Evolutionary conservation across 2,888 invertebrate species (phyloP).

Genomic region (Poecilus cupreus): DNA sequence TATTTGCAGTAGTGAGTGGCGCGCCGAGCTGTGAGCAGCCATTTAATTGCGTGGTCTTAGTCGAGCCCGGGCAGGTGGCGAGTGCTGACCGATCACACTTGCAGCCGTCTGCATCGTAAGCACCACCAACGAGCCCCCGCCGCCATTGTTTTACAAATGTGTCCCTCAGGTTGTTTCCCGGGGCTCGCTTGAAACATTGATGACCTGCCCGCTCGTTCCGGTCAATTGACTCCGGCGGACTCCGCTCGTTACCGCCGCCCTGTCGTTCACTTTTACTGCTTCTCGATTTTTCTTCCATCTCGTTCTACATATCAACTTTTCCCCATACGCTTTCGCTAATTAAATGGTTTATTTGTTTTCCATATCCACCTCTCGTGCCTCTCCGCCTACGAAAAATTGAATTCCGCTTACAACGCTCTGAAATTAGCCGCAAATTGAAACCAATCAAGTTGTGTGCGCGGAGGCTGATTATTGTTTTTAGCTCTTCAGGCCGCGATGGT

Average conservation of each 20-base stretch:
- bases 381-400: not conserved
- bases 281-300: constrained; percentile 7
- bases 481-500: not conserved
- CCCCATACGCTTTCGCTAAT: not conserved
- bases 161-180: constrained; percentile 63
- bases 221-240: constrained; percentile 65
- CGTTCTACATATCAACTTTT: not conserved
- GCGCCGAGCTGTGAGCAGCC: not conserved
- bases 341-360: constrained; percentile 4
- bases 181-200: constrained; percentile 64
- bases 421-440: constrained; percentile 57
- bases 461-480: constrained; percentile 48
- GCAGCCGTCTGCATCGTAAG: constrained; percentile 61
- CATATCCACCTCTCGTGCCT: not conserved
- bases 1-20: not conserved
- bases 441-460: constrained; percentile 37
- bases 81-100: constrained; percentile 34
- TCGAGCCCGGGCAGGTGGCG: not conserved
- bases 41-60: constrained; percentile 51
- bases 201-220: constrained; percentile 66
- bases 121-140: constrained; percentile 36
- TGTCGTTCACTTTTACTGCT: constrained; percentile 53
- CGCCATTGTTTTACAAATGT: constrained; percentile 62
- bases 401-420: constrained; percentile 32
- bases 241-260: constrained; percentile 62